These are phyloP conservation scores for Himalopsyche tibetana DNA, from an alignment of 2,888 invertebrate genomes.

Conservation along the genomic window DNA sequence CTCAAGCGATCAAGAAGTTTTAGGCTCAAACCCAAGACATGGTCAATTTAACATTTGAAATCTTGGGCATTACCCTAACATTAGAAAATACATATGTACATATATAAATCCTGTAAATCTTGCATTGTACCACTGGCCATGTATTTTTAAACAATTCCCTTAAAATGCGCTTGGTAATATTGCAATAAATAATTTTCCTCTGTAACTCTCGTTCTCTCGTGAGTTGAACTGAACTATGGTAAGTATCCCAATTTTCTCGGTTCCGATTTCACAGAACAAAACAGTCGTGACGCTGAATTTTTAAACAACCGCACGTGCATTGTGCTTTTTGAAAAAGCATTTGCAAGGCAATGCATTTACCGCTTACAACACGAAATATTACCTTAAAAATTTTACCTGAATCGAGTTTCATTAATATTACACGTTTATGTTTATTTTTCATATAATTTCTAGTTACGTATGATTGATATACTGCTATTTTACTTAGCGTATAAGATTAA, in stretches of 20 bases:
- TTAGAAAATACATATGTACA: no score
- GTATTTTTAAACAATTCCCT: no score
- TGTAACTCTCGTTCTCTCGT: not conserved
- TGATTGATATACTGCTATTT: no score
- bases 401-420: not conserved
- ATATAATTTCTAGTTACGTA: no score
- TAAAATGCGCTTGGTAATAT: not conserved
- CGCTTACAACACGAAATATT: not conserved
- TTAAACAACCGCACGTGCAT: slow-evolving; percentile 23
- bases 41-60: no score
- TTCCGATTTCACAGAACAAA: slow-evolving; percentile 2
- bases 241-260: slow-evolving; percentile 17
- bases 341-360: slow-evolving; percentile 1
- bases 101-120: no score
- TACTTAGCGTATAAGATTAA: no score
- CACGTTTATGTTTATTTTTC: no score
- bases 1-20: no score
- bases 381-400: not conserved
- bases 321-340: slow-evolving; percentile 1
- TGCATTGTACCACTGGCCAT: no score
- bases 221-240: not conserved
- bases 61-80: no score
- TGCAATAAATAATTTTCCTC: not conserved
- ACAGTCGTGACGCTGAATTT: slow-evolving; percentile 5
- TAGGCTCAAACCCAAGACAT: no score